Percentiles rank a stretch among this genome's conserved stretches.
phyloP scores from a whole-genome alignment of 2,797 vertebrate genomes.

The Masticophis lateralis region DNA sequence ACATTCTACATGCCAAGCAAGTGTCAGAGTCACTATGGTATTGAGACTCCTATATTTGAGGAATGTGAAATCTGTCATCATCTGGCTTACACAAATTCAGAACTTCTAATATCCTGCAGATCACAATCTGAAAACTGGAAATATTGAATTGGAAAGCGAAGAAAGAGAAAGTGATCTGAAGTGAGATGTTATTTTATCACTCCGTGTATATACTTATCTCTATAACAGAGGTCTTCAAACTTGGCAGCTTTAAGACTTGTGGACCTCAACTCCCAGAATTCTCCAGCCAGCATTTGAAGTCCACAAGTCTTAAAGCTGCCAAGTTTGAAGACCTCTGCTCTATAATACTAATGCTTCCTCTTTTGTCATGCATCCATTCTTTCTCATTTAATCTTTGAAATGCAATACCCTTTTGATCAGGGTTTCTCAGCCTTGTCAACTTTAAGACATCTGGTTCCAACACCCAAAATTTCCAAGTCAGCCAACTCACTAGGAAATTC shows the following conservation, averaged over 20 bases:
- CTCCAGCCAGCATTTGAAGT: no score
- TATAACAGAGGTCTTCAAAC: no score
- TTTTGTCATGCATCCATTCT: background rate
- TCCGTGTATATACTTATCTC: background rate
- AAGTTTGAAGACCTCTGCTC: background rate
- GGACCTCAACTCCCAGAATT: no score
- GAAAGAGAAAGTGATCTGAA: background rate
- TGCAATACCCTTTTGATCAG: background rate
- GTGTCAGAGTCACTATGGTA: background rate
- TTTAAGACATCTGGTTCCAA: background rate
- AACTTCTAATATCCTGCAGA: background rate
- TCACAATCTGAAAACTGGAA: background rate
- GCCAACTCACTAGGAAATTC: background rate
- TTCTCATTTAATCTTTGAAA: background rate
- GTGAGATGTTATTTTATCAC: background rate
- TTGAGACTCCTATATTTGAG: background rate
- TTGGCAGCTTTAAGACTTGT: no score
- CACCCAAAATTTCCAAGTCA: background rate
- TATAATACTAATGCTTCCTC: background rate
- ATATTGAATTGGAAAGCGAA: background rate
- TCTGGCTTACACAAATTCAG: background rate
- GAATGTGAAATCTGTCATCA: background rate
- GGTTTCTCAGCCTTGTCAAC: background rate
- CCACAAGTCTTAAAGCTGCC: no score
- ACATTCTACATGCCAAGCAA: background rate